phyloP scores from a whole-genome alignment of 2,113 vertebrate genomes.

The Dromiciops gliroides region DNA sequence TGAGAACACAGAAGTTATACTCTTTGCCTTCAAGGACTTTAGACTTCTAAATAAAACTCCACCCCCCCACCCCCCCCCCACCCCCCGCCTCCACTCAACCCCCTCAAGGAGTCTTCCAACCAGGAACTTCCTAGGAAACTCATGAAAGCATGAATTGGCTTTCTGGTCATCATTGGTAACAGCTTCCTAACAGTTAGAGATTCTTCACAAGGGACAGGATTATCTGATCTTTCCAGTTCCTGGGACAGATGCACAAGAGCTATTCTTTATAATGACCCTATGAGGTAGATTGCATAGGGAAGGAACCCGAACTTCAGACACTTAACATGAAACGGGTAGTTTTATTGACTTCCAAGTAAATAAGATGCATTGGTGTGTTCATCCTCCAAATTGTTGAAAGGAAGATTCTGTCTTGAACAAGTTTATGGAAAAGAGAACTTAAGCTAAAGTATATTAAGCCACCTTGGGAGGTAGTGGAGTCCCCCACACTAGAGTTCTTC shows the following conservation, averaged over 20 bases:
- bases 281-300: not conserved
- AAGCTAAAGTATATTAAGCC: not conserved
- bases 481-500: not conserved
- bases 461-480: not conserved
- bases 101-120: not conserved
- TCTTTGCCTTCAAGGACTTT: not conserved
- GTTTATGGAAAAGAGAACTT: not conserved
- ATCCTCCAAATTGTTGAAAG: not conserved
- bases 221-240: not conserved
- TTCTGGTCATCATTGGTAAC: not conserved
- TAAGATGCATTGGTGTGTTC: not conserved
- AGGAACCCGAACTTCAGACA: not conserved
- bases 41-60: not conserved
- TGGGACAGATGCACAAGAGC: not conserved
- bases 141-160: not conserved
- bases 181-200: not conserved
- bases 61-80: no score
- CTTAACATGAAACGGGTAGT: not conserved
- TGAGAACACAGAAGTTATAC: not conserved
- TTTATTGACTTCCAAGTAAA: not conserved
- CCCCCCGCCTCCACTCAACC: no score
- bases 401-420: not conserved
- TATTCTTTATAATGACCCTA: not conserved
- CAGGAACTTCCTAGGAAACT: not conserved
- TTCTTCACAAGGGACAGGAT: not conserved